phyloP scores from a whole-genome alignment of 1,140 invertebrate genomes.

The Drosophila sulfurigaster region DNA sequence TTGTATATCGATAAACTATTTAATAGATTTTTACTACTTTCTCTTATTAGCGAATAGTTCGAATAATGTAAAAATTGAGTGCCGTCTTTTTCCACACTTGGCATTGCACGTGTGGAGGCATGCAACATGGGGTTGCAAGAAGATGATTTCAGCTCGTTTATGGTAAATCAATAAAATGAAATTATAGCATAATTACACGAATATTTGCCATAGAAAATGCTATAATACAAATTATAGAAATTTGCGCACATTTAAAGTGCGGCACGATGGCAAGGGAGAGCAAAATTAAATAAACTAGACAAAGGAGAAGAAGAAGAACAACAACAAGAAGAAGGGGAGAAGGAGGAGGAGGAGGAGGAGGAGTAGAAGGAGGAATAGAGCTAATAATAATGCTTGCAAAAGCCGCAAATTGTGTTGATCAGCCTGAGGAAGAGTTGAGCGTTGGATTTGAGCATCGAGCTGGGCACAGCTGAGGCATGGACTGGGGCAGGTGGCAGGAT shows the following conservation, averaged over 20 bases:
- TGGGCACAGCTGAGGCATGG: constrained; percentile 16
- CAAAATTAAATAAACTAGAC: background rate
- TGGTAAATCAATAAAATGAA: constrained; percentile 50
- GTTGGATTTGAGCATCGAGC: background rate
- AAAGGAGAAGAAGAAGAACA: background rate
- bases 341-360: background rate
- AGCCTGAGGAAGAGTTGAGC: constrained; percentile 29
- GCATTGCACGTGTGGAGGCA: too few species aligned
- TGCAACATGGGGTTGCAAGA: too few species aligned
- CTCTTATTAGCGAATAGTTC: too few species aligned
- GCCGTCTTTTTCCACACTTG: background rate
- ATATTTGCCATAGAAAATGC: constrained; percentile 37
- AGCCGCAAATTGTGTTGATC: constrained; percentile 41
- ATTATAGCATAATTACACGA: constrained; percentile 45
- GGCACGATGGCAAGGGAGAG: background rate
- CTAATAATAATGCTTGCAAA: constrained; percentile 41
- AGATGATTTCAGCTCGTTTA: constrained; percentile 11
- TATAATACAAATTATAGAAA: constrained; percentile 55
- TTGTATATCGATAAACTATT: too few species aligned
- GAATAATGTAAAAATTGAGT: too few species aligned
- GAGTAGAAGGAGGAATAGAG: background rate
- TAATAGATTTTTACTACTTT: too few species aligned
- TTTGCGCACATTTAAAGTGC: constrained; percentile 52
- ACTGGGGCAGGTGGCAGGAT: background rate
- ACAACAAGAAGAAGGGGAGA: background rate